Percentiles rank a stretch among this genome's conserved stretches.
phyloP scores from a whole-genome alignment of 2,113 vertebrate species.

The Trinectes maculatus region DNA sequence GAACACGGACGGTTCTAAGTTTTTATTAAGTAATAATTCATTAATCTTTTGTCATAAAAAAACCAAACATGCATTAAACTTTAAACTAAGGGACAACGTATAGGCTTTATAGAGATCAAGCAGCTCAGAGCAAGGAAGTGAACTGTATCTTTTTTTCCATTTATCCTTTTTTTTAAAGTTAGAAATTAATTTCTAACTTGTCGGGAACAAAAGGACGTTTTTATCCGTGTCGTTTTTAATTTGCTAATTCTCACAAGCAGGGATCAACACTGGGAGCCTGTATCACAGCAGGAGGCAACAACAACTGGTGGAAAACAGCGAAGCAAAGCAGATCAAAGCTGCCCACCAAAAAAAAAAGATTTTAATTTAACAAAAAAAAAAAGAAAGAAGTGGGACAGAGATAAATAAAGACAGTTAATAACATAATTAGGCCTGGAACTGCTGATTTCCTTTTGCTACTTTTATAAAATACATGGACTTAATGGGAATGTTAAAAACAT shows the following conservation, averaged over 20 bases:
- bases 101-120: too few relatives aligned
- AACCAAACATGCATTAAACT: too few relatives aligned
- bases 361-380: background rate
- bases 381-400: too few relatives aligned
- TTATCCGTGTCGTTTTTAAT: constrained; percentile 40
- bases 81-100: too few relatives aligned
- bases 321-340: constrained; percentile 59
- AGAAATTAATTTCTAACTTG: constrained; percentile 35
- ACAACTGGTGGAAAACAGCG: constrained; percentile 37
- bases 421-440: background rate
- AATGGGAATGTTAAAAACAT: too few relatives aligned
- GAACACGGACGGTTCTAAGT: too few relatives aligned
- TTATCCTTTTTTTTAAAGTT: constrained; percentile 14
- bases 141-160: background rate
- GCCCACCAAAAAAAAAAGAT: constrained; percentile 1
- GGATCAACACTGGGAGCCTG: background rate
- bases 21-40: too few relatives aligned
- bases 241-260: constrained; percentile 9
- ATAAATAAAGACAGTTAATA: background rate
- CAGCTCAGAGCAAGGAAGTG: too few relatives aligned
- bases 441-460: background rate
- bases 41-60: too few relatives aligned
- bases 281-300: constrained; percentile 41
- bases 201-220: constrained; percentile 16
- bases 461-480: background rate